Conservation (phyloP, 2,888 invertebrate species). For the Drosophila paramelanica region DNA sequence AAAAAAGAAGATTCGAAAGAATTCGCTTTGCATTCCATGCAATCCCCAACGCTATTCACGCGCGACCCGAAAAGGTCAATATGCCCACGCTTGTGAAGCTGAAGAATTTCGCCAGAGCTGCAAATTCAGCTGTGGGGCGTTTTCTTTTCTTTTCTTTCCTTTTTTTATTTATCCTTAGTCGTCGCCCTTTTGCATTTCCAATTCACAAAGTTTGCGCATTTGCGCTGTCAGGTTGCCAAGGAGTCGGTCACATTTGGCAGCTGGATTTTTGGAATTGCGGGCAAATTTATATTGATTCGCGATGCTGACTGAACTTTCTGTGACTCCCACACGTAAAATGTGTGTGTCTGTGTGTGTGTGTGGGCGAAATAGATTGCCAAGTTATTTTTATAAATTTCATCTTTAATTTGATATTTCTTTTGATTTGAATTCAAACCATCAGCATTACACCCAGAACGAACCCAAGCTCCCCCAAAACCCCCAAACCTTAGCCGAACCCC, state of each 20-base stretch:
- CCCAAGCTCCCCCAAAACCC: background rate
- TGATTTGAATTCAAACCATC: conserved; percentile 8
- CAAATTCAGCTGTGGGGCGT: conserved; percentile 11
- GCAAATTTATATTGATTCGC: conserved; percentile 21
- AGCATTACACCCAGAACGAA: conserved; percentile 1
- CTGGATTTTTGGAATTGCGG: conserved; percentile 12
- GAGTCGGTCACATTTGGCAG: conserved; percentile 14
- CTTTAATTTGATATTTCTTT: conserved; percentile 13
- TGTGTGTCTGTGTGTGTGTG: background rate
- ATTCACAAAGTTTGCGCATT: conserved; percentile 36
- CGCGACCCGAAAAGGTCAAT: conserved; percentile 33
- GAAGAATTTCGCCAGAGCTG: conserved; percentile 23
- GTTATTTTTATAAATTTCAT: conserved; percentile 10
- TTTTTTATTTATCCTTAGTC: conserved; percentile 1
- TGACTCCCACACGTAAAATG: conserved; percentile 1
- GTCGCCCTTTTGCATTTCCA: conserved; percentile 19
- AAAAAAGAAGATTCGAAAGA: background rate
- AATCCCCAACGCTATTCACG: background rate
- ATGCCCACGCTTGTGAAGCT: conserved; percentile 15
- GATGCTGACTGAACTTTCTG: conserved; percentile 20
- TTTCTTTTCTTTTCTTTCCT: too few species aligned
- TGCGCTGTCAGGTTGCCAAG: conserved; percentile 28
- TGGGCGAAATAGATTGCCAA: conserved; percentile 16
- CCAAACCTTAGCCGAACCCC: conserved; percentile 30
- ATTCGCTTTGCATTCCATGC: conserved; percentile 9